Evolutionary conservation across 2,797 vertebrate genomes (phyloP).

Genomic region (Eospalax fontanierii): DNA sequence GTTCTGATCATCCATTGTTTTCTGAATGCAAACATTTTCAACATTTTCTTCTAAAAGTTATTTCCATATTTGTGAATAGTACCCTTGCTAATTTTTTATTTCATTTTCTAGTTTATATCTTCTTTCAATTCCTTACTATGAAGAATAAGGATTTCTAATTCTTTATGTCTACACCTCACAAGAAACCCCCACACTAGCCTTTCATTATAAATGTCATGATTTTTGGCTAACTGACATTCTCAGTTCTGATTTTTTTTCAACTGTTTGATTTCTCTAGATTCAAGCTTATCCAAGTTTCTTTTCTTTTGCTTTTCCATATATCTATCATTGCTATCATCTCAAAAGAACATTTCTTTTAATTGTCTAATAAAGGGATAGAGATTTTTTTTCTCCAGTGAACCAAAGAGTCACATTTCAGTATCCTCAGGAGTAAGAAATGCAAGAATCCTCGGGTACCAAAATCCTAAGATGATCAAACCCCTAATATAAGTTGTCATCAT

Average conservation of each 20-base stretch:
- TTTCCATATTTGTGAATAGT: neutral
- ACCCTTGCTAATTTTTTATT: neutral
- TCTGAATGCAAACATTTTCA: slow-evolving; percentile 39
- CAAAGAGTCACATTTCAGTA: neutral
- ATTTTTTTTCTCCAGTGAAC: neutral
- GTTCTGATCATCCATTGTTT: neutral
- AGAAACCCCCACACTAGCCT: neutral
- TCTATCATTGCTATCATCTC: neutral
- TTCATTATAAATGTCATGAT: neutral
- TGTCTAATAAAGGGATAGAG: neutral
- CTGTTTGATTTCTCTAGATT: slow-evolving; percentile 1
- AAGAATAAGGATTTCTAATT: neutral
- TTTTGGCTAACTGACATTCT: neutral
- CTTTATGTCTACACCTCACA: neutral
- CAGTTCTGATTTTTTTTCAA: neutral
- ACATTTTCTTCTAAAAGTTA: slow-evolving; percentile 40
- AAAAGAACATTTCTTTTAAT: neutral
- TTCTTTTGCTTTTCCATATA: neutral
- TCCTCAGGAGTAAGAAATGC: neutral
- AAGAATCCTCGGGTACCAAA: neutral
- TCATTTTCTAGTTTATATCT: neutral
- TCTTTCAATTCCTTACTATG: neutral
- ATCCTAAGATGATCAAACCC: neutral
- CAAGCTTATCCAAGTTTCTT: neutral
- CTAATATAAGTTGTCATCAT: neutral